Evolutionary conservation across 2,113 vertebrate genomes (phyloP).

Genomic region (Oreochromis tanganicae): DNA sequence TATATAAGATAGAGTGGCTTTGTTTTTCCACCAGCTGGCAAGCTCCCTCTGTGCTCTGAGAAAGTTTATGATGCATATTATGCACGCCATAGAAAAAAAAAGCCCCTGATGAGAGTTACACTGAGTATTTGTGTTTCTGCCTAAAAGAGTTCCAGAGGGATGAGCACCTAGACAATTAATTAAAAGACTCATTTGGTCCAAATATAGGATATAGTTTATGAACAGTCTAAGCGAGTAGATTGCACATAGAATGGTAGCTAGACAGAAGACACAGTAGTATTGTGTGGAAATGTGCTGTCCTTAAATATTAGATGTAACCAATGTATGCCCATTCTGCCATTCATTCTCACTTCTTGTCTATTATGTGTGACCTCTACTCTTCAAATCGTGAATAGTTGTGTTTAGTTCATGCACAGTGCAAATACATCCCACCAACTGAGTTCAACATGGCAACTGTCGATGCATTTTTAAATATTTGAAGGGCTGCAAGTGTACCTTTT

Average conservation of each 20-base stretch:
- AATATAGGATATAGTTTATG: neutral
- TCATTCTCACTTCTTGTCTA: neutral
- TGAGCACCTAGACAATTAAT: neutral
- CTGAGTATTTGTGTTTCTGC: constrained; percentile 19
- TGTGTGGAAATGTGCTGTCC: neutral
- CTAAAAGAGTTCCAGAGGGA: neutral
- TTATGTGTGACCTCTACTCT: constrained; percentile 3
- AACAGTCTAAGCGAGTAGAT: neutral
- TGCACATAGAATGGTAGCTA: neutral
- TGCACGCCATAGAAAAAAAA: constrained; percentile 18
- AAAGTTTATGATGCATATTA: constrained; percentile 44
- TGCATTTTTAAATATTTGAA: constrained; percentile 35
- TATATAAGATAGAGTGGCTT: neutral
- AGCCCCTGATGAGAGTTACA: constrained; percentile 1
- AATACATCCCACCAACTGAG: neutral
- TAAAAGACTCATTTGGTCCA: neutral
- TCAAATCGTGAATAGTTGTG: neutral
- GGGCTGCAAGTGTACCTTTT: constrained; percentile 30
- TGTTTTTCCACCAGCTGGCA: constrained; percentile 36
- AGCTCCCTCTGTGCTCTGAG: constrained; percentile 1
- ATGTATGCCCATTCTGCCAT: neutral
- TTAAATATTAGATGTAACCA: neutral
- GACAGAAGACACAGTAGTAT: neutral
- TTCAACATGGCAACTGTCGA: neutral
- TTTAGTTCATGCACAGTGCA: neutral